These are phyloP conservation scores for Trissolcus basalis DNA, from an alignment of 1,140 invertebrate species.

Conservation along the genomic window DNA sequence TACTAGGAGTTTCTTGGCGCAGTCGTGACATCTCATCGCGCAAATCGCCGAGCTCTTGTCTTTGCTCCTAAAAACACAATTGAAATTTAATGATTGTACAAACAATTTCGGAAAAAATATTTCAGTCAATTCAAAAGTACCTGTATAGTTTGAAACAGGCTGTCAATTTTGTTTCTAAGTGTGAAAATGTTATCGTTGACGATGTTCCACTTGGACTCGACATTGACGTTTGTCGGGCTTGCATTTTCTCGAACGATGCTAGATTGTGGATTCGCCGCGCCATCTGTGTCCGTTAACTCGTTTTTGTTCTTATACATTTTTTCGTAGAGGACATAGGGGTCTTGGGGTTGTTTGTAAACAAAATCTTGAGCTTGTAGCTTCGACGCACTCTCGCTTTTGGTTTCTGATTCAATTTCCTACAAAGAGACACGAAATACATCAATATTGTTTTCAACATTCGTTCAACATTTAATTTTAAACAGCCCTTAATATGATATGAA, in stretches of 20 bases:
- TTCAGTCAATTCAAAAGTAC: slow-evolving; percentile 11
- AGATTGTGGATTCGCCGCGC: slow-evolving; percentile 27
- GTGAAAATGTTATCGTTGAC: slow-evolving; percentile 54
- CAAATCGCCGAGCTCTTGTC: slow-evolving; percentile 66
- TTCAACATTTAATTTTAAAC: background rate
- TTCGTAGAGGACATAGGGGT: slow-evolving; percentile 70
- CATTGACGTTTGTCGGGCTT: slow-evolving; percentile 25
- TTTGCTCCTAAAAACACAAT: slow-evolving; percentile 61
- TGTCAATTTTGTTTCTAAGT: slow-evolving; percentile 66
- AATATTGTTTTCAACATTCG: background rate
- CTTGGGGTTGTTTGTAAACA: slow-evolving; percentile 66
- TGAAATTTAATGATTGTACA: too few relatives aligned
- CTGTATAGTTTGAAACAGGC: slow-evolving; percentile 58
- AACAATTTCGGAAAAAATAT: too few relatives aligned
- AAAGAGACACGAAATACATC: background rate
- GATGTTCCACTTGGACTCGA: slow-evolving; percentile 49
- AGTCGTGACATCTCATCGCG: slow-evolving; percentile 67
- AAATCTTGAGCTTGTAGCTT: slow-evolving; percentile 47
- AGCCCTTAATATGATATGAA: background rate
- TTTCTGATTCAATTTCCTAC: slow-evolving; percentile 58
- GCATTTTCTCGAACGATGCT: slow-evolving; percentile 31
- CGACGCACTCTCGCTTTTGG: slow-evolving; percentile 32
- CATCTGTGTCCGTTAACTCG: slow-evolving; percentile 56
- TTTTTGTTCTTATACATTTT: slow-evolving; percentile 67
- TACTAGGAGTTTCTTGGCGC: slow-evolving; percentile 68